These are phyloP conservation scores for Chaetophractus vellerosus DNA, from an alignment of 2,797 vertebrate genomes.

Conservation along the genomic window DNA sequence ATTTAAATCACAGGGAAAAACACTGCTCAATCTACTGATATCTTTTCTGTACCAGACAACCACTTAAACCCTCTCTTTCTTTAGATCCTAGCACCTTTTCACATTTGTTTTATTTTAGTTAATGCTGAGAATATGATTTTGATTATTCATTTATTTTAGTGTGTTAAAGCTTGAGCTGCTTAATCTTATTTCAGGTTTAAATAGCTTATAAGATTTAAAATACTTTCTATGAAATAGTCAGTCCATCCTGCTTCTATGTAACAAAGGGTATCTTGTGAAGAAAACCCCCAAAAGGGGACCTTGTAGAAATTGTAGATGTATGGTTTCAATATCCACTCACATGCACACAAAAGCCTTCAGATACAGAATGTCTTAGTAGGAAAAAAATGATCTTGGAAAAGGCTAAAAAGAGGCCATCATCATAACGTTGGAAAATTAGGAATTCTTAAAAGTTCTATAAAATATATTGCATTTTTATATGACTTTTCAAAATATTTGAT, in stretches of 20 bases:
- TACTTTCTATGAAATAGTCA: conserved; percentile 44
- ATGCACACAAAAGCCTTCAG: too few species aligned
- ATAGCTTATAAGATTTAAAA: conserved; percentile 45
- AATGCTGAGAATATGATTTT: conserved; percentile 62
- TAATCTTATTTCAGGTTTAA: conserved; percentile 59
- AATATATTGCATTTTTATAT: neutral
- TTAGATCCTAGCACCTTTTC: conserved; percentile 64
- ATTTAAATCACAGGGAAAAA: conserved; percentile 53
- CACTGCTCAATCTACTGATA: neutral
- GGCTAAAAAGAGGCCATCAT: neutral
- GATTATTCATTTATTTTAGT: conserved; percentile 69
- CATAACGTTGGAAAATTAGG: neutral
- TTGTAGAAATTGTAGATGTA: neutral
- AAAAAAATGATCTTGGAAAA: neutral
- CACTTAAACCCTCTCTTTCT: conserved; percentile 48
- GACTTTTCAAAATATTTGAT: conserved; percentile 54
- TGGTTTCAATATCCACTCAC: too few species aligned
- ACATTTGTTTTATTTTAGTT: conserved; percentile 77
- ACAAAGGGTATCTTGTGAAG: conserved; percentile 28
- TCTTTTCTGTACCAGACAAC: neutral
- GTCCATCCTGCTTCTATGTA: neutral
- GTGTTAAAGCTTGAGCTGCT: conserved; percentile 37
- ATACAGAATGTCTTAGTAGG: neutral
- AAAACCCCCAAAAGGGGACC: neutral
- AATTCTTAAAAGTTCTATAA: neutral